phyloP scores from a whole-genome alignment of 2,113 vertebrate species.

The pig (Sus scrofa) region DNA sequence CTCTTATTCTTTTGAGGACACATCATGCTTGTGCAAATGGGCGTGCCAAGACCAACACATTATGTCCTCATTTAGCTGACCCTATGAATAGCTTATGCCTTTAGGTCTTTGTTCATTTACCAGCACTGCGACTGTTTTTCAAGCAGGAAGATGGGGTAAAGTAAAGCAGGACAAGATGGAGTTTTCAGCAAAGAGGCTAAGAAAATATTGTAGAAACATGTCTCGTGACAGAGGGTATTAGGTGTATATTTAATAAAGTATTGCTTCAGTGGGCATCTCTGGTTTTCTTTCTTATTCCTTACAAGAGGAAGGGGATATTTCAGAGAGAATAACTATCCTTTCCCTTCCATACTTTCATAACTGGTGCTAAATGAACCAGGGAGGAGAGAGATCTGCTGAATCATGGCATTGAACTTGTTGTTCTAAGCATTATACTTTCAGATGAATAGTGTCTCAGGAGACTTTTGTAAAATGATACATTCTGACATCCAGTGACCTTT shows the following conservation, averaged over 20 bases:
- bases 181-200: too few species aligned
- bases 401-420: conserved; percentile 65
- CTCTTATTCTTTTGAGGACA: too few species aligned
- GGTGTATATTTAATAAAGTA: neutral
- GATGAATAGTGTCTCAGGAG: conserved; percentile 68
- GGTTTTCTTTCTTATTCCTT: neutral
- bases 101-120: too few species aligned
- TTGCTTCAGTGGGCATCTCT: neutral
- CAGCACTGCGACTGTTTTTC: too few species aligned
- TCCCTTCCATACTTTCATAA: neutral
- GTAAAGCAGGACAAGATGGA: too few species aligned
- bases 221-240: too few species aligned
- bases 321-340: neutral
- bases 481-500: conserved; percentile 81
- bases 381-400: conserved; percentile 58
- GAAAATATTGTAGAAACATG: too few species aligned
- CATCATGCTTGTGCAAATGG: too few species aligned
- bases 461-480: conserved; percentile 73
- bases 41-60: too few species aligned
- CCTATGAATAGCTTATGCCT: too few species aligned
- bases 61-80: too few species aligned
- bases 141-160: too few species aligned
- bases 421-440: conserved; percentile 72
- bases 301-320: neutral
- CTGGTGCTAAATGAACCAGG: conserved; percentile 9